These are phyloP conservation scores for Chelon labrosus DNA, from an alignment of 2,797 vertebrate genomes.

Conservation along the genomic window DNA sequence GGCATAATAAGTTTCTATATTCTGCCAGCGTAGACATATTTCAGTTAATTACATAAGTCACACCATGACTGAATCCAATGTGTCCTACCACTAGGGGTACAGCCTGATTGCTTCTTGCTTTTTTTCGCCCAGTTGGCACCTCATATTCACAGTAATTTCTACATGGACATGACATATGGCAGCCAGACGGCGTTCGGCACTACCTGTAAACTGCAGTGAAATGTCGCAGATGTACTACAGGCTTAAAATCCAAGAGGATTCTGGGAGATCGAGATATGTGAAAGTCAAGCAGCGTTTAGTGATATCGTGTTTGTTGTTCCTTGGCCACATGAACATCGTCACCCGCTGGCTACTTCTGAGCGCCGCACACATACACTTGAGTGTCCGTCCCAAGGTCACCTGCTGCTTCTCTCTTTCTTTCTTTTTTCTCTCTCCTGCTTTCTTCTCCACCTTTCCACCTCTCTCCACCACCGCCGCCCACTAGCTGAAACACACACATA, in stretches of 20 bases:
- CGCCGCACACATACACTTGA: slow-evolving; percentile 25
- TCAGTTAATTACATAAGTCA: slow-evolving; percentile 3
- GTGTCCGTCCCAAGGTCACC: slow-evolving; percentile 53
- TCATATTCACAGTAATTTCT: not conserved
- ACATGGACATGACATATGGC: slow-evolving; percentile 36
- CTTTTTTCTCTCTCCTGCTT: slow-evolving; percentile 21
- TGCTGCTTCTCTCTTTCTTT: slow-evolving; percentile 23
- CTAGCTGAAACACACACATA: slow-evolving; percentile 24
- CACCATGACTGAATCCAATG: not conserved
- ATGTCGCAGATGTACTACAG: not conserved
- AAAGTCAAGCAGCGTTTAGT: slow-evolving; percentile 9
- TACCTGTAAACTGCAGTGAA: slow-evolving; percentile 12
- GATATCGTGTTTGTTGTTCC: slow-evolving; percentile 39
- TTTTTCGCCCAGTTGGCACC: slow-evolving; percentile 3
- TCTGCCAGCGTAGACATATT: not conserved
- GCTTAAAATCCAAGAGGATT: slow-evolving; percentile 6
- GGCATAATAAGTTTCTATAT: not conserved
- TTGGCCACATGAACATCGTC: slow-evolving; percentile 37
- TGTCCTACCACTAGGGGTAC: not conserved
- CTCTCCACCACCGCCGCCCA: slow-evolving; percentile 36
- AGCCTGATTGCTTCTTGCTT: not conserved
- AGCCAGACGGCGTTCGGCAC: slow-evolving; percentile 21
- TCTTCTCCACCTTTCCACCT: slow-evolving; percentile 64
- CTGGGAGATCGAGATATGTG: slow-evolving; percentile 17
- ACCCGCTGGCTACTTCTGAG: slow-evolving; percentile 57